Evolutionary conservation across 1,140 invertebrate genomes (phyloP), one percentile per base, ranked within the genome.

Genomic region (honey bee (Apis mellifera)): DNA sequence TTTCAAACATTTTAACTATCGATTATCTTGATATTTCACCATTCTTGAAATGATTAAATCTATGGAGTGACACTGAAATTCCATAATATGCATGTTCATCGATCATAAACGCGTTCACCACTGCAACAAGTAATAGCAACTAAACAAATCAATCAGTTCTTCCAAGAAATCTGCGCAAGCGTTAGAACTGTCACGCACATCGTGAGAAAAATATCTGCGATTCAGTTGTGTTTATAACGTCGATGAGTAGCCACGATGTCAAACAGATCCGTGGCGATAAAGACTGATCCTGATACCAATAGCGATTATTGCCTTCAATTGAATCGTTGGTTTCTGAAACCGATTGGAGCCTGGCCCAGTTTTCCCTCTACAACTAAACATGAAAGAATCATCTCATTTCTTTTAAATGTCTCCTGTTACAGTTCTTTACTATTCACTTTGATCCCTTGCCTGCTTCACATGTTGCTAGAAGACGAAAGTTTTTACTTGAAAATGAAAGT

Each of bases 291-390:
- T 60, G 69, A 64, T 0, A 84, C 74, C 13, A 50, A 60, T 19
- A 55, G 75, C 13, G n/a, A 70, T 19, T 84, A 85, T 59, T 73
- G 48, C 50, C 26, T 82, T 1, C 65, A 79, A 15, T n/a, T 87
- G n/a, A 86, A 82, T 57, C 74, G 84, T 13, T 87, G 85, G 83
- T 32, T 89, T 3, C 13, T 89, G 3, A 87, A 81, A 55, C 73
- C 81, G 0, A 77, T 89, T 15, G 84, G 87, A 12, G 81, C 62
- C 0, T 89, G 87, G 86, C 76, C 76, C 1, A 13, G 17, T 17
- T 55, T 75, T 0, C n/a, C 48, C 26, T 50, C 52, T 2, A 64
- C 52, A 0, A 50, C 75, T 0, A 77, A 0, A 0, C 19, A 0
- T n/a, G 66, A 84, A 1, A 71, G 11, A 48, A 42, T 76, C 2